Evolutionary conservation across 2,113 vertebrate genomes (phyloP).

Genomic region (Ramphastos sulfuratus): DNA sequence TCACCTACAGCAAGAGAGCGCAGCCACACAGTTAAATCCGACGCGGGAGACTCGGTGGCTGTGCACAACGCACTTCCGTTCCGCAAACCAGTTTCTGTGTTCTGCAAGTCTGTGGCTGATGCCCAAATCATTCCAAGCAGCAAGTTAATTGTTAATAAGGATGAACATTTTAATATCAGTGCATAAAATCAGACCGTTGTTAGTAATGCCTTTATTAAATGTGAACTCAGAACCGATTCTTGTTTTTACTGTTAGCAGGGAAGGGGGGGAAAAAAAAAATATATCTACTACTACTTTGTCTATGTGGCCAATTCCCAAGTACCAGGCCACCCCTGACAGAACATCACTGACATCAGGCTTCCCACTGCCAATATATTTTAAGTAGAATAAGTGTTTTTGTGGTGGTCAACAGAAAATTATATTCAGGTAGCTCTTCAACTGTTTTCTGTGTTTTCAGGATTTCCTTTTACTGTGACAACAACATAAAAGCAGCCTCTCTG

Average conservation of each 20-base stretch:
- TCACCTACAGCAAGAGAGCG: conserved; percentile 80
- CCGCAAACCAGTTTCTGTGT: background rate
- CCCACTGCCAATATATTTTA: background rate
- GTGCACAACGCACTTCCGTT: background rate
- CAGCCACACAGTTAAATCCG: background rate
- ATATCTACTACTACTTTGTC: background rate
- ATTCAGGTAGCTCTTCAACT: background rate
- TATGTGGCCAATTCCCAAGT: background rate
- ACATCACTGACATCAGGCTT: background rate
- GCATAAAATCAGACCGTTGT: conserved; percentile 54
- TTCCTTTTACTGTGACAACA: background rate
- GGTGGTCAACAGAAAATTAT: background rate
- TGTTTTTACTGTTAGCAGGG: background rate
- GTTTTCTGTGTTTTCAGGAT: background rate
- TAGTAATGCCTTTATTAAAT: conserved; percentile 68
- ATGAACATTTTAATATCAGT: conserved; percentile 53
- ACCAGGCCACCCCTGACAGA: background rate
- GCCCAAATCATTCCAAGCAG: conserved; percentile 73
- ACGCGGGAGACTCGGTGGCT: background rate
- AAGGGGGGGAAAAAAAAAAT: background rate
- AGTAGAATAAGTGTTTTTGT: background rate
- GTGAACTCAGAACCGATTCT: background rate
- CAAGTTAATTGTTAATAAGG: conserved; percentile 78
- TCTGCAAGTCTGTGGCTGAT: conserved; percentile 52
- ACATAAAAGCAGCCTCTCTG: background rate